Evolutionary conservation across 1,140 invertebrate species (phyloP).

Genomic region (Apis laboriosa): DNA sequence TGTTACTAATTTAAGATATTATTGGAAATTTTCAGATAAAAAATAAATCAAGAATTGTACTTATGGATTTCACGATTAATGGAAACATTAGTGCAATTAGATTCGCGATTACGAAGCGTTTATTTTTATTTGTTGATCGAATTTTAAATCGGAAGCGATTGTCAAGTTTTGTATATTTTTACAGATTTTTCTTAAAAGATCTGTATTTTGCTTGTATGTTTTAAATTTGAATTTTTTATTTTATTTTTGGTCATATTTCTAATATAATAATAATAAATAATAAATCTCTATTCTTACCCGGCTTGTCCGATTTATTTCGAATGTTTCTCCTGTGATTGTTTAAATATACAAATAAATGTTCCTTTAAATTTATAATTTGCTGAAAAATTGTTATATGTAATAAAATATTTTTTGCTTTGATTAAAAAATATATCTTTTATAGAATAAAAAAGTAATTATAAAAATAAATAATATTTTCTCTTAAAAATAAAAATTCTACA

Average conservation of each 20-base stretch:
- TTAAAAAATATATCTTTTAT: not conserved
- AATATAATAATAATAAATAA: conserved; percentile 47
- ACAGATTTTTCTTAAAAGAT: conserved; percentile 18
- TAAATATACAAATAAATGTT: not conserved
- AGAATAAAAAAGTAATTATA: not conserved
- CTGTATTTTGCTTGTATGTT: conserved; percentile 31
- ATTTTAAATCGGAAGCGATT: not conserved
- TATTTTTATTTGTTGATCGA: conserved; percentile 1
- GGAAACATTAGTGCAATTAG: not conserved
- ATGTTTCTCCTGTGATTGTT: not conserved
- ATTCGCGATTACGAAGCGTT: not conserved
- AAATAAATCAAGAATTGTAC: conserved; percentile 29
- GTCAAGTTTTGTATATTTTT: conserved; percentile 39
- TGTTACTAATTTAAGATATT: not conserved
- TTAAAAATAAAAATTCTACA: too few relatives aligned
- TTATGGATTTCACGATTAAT: conserved; percentile 8
- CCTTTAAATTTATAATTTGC: not conserved
- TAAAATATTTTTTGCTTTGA: not conserved
- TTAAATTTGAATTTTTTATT: conserved; percentile 21
- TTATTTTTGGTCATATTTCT: conserved; percentile 34
- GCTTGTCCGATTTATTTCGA: conserved; percentile 8
- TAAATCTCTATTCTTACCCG: conserved; percentile 47
- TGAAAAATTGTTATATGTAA: not conserved
- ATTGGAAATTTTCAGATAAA: not conserved
- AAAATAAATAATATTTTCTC: too few relatives aligned